Conservation (phyloP, 2,113 vertebrate species). For the Shinisaurus crocodilurus region DNA sequence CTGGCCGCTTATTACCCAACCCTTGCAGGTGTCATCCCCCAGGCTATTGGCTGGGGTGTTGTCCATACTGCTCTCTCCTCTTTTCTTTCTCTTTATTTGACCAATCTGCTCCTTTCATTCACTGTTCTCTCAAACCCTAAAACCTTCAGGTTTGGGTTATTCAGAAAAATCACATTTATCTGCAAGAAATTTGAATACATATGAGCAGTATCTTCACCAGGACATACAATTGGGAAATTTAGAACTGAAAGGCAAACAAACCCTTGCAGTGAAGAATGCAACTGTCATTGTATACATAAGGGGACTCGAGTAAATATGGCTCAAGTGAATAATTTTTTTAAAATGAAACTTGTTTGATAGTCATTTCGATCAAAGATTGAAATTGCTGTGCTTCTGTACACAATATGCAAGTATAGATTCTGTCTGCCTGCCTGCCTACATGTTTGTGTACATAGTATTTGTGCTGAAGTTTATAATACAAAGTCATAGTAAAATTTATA, state of each 20-base stretch:
- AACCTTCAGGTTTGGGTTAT: background rate
- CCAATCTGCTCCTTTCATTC: background rate
- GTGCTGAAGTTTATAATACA: background rate
- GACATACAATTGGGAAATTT: background rate
- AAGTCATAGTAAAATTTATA: background rate
- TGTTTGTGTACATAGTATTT: background rate
- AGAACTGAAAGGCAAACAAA: constrained; percentile 27
- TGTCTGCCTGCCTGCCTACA: too few species aligned
- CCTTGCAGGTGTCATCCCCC: background rate
- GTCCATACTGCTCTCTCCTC: background rate
- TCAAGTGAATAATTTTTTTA: background rate
- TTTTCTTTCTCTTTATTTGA: background rate
- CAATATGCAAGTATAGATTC: background rate
- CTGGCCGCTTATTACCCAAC: background rate
- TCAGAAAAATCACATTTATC: background rate
- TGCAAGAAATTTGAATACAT: background rate
- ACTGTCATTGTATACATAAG: background rate
- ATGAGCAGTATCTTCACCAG: background rate
- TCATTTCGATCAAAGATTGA: too few species aligned
- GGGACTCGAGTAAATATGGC: background rate
- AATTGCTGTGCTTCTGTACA: background rate
- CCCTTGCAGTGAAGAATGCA: background rate
- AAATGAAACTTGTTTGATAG: too few species aligned
- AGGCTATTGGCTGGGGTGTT: background rate
- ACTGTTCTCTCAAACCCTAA: background rate